These are phyloP conservation scores for Pasiphila rectangulata DNA, from an alignment of 2,888 invertebrate genomes.

Conservation along the genomic window DNA sequence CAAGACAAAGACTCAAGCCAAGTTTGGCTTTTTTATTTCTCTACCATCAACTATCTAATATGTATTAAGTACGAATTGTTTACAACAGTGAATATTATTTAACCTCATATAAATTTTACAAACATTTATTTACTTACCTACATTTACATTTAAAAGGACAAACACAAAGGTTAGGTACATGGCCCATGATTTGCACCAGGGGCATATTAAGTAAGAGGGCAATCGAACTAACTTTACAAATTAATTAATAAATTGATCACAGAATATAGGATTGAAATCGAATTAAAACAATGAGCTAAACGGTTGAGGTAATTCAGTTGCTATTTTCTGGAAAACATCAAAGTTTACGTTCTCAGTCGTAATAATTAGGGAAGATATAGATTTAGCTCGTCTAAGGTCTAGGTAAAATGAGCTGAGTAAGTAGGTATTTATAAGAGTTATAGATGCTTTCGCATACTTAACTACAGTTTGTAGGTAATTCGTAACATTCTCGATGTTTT, in stretches of 20 bases:
- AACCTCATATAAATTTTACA: slow-evolving; percentile 19
- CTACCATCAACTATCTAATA: slow-evolving; percentile 3
- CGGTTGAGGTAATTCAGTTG: slow-evolving; percentile 40
- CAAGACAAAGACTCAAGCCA: neutral
- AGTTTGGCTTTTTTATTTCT: slow-evolving; percentile 6
- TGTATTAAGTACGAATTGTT: slow-evolving; percentile 8
- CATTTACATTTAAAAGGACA: slow-evolving; percentile 1
- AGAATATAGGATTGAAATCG: slow-evolving; percentile 38
- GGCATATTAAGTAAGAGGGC: neutral
- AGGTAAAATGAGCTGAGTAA: slow-evolving; percentile 2
- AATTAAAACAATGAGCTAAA: slow-evolving; percentile 24
- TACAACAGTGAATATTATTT: slow-evolving; percentile 22
- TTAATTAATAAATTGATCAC: slow-evolving; percentile 47
- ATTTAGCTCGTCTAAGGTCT: slow-evolving; percentile 6
- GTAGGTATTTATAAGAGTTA: neutral
- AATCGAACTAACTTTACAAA: slow-evolving; percentile 8
- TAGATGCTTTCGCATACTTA: neutral
- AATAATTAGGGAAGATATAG: slow-evolving; percentile 9
- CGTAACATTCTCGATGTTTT: slow-evolving; percentile 46
- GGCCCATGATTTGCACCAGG: neutral
- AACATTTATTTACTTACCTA: slow-evolving; percentile 18
- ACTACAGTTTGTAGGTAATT: slow-evolving; percentile 33
- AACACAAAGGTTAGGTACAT: slow-evolving; percentile 13
- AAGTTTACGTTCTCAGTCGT: slow-evolving; percentile 24
- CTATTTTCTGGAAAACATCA: slow-evolving; percentile 38